phyloP scores from a whole-genome alignment of 2,888 invertebrate genomes.

The Drosophila helvetica region DNA sequence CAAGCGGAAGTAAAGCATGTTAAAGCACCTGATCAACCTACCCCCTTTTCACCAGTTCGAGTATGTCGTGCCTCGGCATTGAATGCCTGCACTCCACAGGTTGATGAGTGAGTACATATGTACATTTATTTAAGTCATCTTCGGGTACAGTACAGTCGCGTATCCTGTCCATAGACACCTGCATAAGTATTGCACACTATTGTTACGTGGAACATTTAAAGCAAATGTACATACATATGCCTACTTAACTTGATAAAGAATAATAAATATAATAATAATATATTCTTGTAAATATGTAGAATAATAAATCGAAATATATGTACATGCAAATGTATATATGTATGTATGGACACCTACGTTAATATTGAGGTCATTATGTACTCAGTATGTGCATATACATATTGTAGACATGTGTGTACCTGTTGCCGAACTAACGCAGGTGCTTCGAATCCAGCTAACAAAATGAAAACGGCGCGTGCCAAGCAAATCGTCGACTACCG shows the following conservation, averaged over 20 bases:
- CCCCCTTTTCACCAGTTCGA: conserved; percentile 18
- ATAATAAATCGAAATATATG: too few species aligned
- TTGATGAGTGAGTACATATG: conserved; percentile 5
- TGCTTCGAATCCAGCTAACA: conserved; percentile 6
- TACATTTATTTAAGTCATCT: not conserved
- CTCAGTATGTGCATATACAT: not conserved
- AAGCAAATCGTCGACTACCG: conserved; percentile 57
- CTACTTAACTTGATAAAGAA: too few species aligned
- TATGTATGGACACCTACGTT: too few species aligned
- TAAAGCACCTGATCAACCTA: conserved; percentile 18
- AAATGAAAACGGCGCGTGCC: conserved; percentile 66
- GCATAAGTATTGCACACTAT: not conserved
- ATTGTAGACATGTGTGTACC: conserved; percentile 9
- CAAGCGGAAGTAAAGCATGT: conserved; percentile 23
- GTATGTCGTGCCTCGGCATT: not conserved
- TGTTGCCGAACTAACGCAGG: conserved; percentile 34
- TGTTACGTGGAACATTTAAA: not conserved
- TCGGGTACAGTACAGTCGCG: not conserved
- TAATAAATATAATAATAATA: too few species aligned
- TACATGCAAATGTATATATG: too few species aligned
- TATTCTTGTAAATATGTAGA: too few species aligned
- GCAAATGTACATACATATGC: not conserved
- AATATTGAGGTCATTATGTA: too few species aligned
- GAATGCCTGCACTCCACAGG: conserved; percentile 35
- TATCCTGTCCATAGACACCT: not conserved